A percentile compares a stretch with the other conserved stretches of the same genome.
These are phyloP conservation scores for Sphyrna mokarran DNA, from an alignment of 2,113 vertebrate genomes.

Conservation along the genomic window DNA sequence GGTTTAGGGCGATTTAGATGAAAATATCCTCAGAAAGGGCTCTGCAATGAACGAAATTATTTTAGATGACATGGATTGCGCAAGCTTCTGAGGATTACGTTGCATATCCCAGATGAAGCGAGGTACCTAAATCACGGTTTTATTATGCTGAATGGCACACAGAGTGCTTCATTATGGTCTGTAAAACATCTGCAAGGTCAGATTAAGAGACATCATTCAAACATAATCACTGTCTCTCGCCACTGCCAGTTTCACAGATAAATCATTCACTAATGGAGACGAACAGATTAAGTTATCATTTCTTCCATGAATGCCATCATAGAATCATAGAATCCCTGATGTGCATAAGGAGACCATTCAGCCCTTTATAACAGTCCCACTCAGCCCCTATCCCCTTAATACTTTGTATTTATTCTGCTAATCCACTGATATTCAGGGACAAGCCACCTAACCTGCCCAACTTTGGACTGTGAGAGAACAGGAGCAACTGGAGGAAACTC, in stretches of 20 bases:
- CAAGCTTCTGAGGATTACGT: background rate
- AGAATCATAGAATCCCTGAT: too few relatives aligned
- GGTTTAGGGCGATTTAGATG: background rate
- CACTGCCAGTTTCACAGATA: background rate
- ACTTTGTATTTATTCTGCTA: too few relatives aligned
- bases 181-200: background rate
- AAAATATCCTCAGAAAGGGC: background rate
- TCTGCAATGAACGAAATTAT: background rate
- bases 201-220: constrained; percentile 7
- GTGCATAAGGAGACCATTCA: too few relatives aligned
- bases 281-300: constrained; percentile 6
- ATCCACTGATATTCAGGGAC: too few relatives aligned
- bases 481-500: too few relatives aligned
- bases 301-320: background rate
- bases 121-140: background rate
- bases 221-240: background rate
- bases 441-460: too few relatives aligned
- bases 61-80: background rate
- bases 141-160: background rate
- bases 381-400: too few relatives aligned
- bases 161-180: background rate
- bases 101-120: background rate
- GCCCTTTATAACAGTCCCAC: too few relatives aligned
- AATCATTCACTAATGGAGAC: background rate
- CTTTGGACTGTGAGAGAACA: too few relatives aligned